Evolutionary conservation across 2,888 invertebrate genomes (phyloP).

Genomic region (Prosapia bicincta): DNA sequence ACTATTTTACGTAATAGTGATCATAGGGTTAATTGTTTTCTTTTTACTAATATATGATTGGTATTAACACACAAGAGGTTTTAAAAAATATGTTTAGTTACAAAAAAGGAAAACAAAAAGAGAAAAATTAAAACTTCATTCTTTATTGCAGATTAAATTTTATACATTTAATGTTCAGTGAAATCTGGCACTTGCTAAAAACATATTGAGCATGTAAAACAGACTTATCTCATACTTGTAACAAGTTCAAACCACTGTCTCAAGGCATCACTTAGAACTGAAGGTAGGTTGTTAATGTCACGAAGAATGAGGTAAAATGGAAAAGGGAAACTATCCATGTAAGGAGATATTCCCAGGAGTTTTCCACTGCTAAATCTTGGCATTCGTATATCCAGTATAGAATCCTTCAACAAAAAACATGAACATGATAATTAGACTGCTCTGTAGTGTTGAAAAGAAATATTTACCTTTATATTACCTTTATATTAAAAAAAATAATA

Average conservation of each 20-base stretch:
- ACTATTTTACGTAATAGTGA: no score
- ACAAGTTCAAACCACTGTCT: conserved; percentile 99
- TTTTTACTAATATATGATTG: no score
- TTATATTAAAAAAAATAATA: background rate
- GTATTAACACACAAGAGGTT: no score
- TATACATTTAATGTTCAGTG: no score
- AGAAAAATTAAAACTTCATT: no score
- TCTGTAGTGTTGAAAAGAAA: background rate
- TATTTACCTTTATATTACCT: background rate
- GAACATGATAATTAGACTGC: no score
- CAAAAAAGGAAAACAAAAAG: no score
- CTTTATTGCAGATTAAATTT: no score
- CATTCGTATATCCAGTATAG: conserved; percentile 84
- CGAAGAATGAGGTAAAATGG: conserved; percentile 94
- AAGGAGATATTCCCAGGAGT: conserved; percentile 65
- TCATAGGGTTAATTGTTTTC: no score
- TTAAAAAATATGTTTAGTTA: no score
- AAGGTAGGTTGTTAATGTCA: conserved; percentile 83
- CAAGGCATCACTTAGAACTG: conserved; percentile 90
- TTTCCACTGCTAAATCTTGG: conserved; percentile 64
- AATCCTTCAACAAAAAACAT: conserved; percentile 60
- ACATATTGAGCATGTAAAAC: no score
- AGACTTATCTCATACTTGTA: conserved; percentile 45
- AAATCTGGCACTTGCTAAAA: no score
- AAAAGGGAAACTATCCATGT: conserved; percentile 96